Evolutionary conservation across 2,888 invertebrate species (phyloP).

Genomic region (Eumerus sabulonum): DNA sequence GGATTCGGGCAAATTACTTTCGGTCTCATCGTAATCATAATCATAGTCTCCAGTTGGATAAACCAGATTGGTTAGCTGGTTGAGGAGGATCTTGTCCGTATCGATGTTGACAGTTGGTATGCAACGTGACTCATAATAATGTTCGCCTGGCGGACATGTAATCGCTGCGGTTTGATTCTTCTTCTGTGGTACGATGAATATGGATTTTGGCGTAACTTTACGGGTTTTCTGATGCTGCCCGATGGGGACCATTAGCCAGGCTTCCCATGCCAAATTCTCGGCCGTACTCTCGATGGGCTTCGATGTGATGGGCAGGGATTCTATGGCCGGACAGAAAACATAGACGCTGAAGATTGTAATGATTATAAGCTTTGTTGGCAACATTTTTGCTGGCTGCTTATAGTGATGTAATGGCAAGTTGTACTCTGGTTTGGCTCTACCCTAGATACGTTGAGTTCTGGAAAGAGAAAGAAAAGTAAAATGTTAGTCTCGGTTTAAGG

Average conservation of each 20-base stretch:
- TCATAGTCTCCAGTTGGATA: conserved; percentile 73
- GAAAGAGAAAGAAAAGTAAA: conserved; percentile 22
- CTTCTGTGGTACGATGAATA: conserved; percentile 76
- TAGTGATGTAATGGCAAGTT: conserved; percentile 31
- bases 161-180: conserved; percentile 30
- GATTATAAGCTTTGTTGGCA: conserved; percentile 19
- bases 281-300: conserved; percentile 78
- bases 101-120: conserved; percentile 76
- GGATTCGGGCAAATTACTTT: conserved; percentile 43
- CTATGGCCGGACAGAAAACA: conserved; percentile 16
- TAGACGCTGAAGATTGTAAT: conserved; percentile 14
- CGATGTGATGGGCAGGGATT: conserved; percentile 77
- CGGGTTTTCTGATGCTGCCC: conserved; percentile 76
- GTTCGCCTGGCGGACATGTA: conserved; percentile 74
- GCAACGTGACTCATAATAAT: conserved; percentile 75
- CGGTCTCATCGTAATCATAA: conserved; percentile 71
- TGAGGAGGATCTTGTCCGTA: conserved; percentile 70
- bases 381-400: conserved; percentile 37
- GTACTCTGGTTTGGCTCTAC: conserved; percentile 1
- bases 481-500: neutral
- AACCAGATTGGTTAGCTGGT: conserved; percentile 71
- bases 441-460: conserved; percentile 38
- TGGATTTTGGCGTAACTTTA: conserved; percentile 78
- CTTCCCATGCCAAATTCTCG: conserved; percentile 78
- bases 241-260: conserved; percentile 76